Base-by-base conservation (phyloP, 2,113 vertebrate genomes). In the Corapipo altera region DNA sequence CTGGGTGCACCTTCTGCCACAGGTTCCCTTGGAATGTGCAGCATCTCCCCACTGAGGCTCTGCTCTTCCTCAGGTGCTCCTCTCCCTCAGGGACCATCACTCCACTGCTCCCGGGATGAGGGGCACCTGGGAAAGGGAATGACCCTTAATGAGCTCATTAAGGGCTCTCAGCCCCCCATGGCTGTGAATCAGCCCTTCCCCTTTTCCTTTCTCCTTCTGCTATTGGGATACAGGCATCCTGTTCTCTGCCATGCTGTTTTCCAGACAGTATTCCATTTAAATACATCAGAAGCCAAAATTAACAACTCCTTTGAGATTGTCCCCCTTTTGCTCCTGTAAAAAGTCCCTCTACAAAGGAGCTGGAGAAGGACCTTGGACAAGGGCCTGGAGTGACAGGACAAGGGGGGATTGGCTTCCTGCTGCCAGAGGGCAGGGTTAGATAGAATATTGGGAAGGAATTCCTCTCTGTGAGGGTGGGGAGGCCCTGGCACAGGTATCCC, bases 31-130 rank as follows among this genome's bases (percentile, higher is more conserved):
- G 26, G 41, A 6, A 19, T 3, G 7, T 1, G 2, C 27, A 11
- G 3, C 55, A 15, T 33, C 33, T 11, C 44, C 27, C 35, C 3
- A 1, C 19, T 2, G 0, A 5, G 16, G 1, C 0, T 5, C 33
- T 66, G 12, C 15, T 18, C 9, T 11, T n/a, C 49, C 8, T 8
- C 35, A 1, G 21, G 23, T 8, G 0, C 23, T 32, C 16, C 28
- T 7, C 33, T 33, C 17, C 12, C 16, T 17, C 35, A 1, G 5
- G 32, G 5, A 11, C 4, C 22, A 11, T 8, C 54, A 1, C 8
- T 6, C 22, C n/a, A 1, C 8, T 3, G 5, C 5, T 8, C 9
- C 8, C 6, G 0, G 14, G 19, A 13, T 16, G 0, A 19, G 17
- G 5, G 11, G 1, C 2, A 30, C 2, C 37, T 4, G 7, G 4